Percentiles rank a stretch among this genome's conserved stretches.
Conservation (phyloP, 2,113 vertebrate species). For the Toxostoma redivivum region DNA sequence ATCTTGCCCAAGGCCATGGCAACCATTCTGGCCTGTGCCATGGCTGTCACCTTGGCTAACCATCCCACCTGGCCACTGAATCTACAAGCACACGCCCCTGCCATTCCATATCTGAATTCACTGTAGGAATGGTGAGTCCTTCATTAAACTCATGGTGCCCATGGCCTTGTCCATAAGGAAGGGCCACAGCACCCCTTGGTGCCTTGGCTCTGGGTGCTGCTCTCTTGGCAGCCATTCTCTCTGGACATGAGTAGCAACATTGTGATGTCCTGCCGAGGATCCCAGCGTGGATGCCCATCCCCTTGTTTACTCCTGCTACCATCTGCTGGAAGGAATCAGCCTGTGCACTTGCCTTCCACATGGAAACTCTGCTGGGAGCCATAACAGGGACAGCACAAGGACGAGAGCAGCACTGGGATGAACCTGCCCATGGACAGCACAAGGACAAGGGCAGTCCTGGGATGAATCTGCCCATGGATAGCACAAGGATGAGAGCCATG, state of each 20-base stretch:
- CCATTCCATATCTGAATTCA: neutral
- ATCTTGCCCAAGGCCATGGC: neutral
- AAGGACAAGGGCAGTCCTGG: neutral
- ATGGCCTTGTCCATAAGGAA: neutral
- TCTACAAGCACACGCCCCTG: neutral
- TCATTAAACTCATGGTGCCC: neutral
- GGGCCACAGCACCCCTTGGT: neutral
- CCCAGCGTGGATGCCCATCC: neutral
- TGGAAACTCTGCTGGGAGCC: neutral
- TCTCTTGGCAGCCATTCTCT: neutral
- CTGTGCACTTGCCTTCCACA: neutral
- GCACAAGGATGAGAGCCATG: rapidly evolving
- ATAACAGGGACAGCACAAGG: neutral
- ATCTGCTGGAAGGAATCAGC: slow-evolving; percentile 57
- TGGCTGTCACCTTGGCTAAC: neutral
- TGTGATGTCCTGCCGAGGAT: rapidly evolving
- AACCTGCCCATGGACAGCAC: neutral
- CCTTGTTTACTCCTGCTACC: slow-evolving; percentile 51
- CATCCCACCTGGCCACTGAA: rapidly evolving
- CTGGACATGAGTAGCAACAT: neutral
- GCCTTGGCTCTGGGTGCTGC: neutral
- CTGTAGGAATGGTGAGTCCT: rapidly evolving
- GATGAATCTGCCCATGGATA: neutral
- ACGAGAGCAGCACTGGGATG: rapidly evolving
- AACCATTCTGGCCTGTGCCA: neutral